Base-by-base conservation (phyloP, 1,140 invertebrate species). In the Diprion similis region DNA sequence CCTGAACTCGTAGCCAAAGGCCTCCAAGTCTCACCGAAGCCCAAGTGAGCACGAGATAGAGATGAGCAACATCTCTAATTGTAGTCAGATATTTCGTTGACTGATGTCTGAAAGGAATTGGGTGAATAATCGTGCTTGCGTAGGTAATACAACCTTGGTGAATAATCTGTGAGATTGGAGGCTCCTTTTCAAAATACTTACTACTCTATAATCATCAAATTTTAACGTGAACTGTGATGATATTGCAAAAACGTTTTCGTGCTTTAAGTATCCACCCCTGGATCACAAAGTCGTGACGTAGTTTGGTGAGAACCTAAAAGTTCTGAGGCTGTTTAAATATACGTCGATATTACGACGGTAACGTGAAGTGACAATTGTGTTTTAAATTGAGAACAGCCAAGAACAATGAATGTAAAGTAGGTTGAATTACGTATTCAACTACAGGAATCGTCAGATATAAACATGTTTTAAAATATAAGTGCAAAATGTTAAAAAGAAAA, bases 1-100 rank as follows among this genome's bases (percentile, higher is more conserved):
- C 0, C 74, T 87, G 10, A 84, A 86, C 69, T 87, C 87, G 87
- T 88, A 88, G 87, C 86, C 86, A 70, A 83, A 83, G 71, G 46
- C 79, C 46, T 78, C 76, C 15, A 78, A 80, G 72, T 74, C 77
- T 76, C 76, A 74, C 72, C n/a, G 79, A 76, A 74, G 73, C 77
- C 72, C 73, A 17, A 71, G 67, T 48, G 79, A 83, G 47, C 76
- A 78, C 7, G 82, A 82, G 64, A 83, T 86, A 70, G 83, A 86
- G 78, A 80, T 85, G 79, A 88, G 84, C 51, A 80, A 71, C 48
- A 74, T 83, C 18, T 80, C 84, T 11, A 79, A 78, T 66, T 81
- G 81, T 67, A 79, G 77, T 59, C 51, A 59, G 51, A 59, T 59
- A 15, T 59, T 59, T 9, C 51, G 51, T 59, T 59, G 51, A 59